phyloP scores from a whole-genome alignment of 2,113 vertebrate genomes.

The Ammodytes dubius region DNA sequence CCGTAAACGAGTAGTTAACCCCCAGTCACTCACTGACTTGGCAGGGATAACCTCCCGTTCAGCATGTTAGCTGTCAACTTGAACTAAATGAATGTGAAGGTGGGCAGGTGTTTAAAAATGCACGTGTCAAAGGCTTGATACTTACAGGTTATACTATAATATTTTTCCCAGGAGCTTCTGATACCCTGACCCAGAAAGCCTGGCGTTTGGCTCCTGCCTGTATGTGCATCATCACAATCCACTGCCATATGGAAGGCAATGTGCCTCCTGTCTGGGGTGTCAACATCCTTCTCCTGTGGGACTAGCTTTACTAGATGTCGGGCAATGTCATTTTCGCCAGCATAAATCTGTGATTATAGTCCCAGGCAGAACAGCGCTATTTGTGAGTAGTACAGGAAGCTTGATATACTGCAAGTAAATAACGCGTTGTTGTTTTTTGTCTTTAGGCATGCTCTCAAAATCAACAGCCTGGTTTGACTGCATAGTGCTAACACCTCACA shows the following conservation, averaged over 20 bases:
- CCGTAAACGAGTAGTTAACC: slow-evolving; percentile 6
- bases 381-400: slow-evolving; percentile 26
- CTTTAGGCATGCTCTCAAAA: background rate
- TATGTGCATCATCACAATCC: slow-evolving; percentile 22
- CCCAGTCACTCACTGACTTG: slow-evolving; percentile 2
- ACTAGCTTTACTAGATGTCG: slow-evolving; percentile 13
- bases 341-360: slow-evolving; percentile 34
- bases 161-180: slow-evolving; percentile 5
- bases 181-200: slow-evolving; percentile 37
- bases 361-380: slow-evolving; percentile 20
- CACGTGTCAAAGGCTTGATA: slow-evolving; percentile 33
- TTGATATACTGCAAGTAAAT: slow-evolving; percentile 4
- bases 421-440: background rate
- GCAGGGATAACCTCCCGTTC: background rate
- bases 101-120: slow-evolving; percentile 10
- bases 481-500: background rate
- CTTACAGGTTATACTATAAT: slow-evolving; percentile 23
- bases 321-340: slow-evolving; percentile 17
- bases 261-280: slow-evolving; percentile 18
- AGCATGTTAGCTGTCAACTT: background rate
- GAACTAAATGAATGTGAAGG: slow-evolving; percentile 12
- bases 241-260: slow-evolving; percentile 45
- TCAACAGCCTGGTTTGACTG: background rate
- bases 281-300: slow-evolving; percentile 27
- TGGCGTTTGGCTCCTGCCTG: slow-evolving; percentile 41